Conservation (phyloP, 2,113 vertebrate genomes). For the Tachysurus vachellii region DNA sequence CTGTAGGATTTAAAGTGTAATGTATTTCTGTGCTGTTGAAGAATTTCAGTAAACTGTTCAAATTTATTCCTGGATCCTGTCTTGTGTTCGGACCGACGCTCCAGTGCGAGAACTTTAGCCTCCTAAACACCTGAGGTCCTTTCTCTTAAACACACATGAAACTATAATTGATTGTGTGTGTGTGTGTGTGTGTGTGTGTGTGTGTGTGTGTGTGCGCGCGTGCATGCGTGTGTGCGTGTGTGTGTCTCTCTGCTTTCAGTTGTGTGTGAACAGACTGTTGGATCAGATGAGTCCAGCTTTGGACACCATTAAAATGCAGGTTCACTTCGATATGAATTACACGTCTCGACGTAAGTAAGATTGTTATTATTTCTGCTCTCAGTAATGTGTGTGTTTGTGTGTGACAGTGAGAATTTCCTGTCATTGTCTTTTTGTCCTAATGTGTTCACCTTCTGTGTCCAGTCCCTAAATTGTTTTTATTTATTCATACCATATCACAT, state of each 20-base stretch:
- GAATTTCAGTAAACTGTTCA: too few species aligned
- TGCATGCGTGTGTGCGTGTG: background rate
- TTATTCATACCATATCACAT: background rate
- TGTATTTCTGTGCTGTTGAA: too few species aligned
- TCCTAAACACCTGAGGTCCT: too few species aligned
- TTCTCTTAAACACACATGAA: too few species aligned
- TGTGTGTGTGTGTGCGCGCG: too few species aligned
- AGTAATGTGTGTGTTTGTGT: background rate
- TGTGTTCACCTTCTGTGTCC: background rate
- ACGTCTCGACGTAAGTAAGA: slow-evolving; percentile 79
- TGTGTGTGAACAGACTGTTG: slow-evolving; percentile 81
- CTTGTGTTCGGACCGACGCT: too few species aligned
- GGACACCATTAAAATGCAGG: slow-evolving; percentile 95
- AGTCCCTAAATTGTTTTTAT: background rate
- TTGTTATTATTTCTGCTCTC: background rate
- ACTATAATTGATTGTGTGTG: too few species aligned
- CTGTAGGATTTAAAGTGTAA: too few species aligned
- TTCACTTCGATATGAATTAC: slow-evolving; percentile 90
- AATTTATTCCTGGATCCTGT: too few species aligned
- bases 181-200: background rate
- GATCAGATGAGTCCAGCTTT: slow-evolving; percentile 81
- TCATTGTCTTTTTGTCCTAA: background rate
- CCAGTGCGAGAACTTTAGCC: too few species aligned
- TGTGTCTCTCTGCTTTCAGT: slow-evolving; percentile 62
- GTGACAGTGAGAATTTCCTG: background rate